Conservation (phyloP, 2,797 vertebrate species). For the Sebastes kiyomatsui region DNA sequence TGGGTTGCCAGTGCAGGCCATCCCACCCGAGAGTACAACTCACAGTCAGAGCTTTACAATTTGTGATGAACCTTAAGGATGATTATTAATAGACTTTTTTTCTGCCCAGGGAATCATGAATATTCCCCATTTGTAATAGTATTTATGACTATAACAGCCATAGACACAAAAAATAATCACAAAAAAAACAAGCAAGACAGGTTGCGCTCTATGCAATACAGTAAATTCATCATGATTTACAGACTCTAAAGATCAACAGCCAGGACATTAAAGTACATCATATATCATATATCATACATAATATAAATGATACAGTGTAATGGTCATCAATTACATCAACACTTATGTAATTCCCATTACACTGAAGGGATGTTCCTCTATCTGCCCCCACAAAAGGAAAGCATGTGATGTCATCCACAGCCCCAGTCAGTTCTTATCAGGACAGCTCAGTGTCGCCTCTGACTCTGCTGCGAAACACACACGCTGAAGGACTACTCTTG, state of each 20-base stretch:
- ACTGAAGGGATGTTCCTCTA: slow-evolving; percentile 28
- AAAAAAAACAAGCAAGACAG: neutral
- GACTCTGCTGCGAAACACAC: slow-evolving; percentile 39
- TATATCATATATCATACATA: neutral
- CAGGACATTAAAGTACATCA: neutral
- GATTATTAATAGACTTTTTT: neutral
- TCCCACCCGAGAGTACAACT: no score
- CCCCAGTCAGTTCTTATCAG: slow-evolving; percentile 35
- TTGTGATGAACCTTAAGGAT: no score
- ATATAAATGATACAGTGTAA: neutral
- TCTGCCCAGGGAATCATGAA: neutral
- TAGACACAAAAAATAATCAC: no score
- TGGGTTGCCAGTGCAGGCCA: no score
- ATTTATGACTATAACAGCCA: neutral
- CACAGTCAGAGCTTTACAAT: no score
- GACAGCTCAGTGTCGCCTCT: slow-evolving; percentile 50
- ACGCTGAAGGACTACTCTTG: slow-evolving; percentile 12
- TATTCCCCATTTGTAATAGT: neutral
- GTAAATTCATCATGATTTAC: neutral
- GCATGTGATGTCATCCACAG: slow-evolving; percentile 65
- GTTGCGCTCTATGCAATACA: neutral
- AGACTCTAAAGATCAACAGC: neutral
- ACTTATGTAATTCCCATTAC: neutral
- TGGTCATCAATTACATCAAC: neutral
- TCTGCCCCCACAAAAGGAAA: slow-evolving; percentile 13